These are phyloP conservation scores for Mustela nigripes DNA, from an alignment of 2,113 vertebrate genomes.

Conservation along the genomic window DNA sequence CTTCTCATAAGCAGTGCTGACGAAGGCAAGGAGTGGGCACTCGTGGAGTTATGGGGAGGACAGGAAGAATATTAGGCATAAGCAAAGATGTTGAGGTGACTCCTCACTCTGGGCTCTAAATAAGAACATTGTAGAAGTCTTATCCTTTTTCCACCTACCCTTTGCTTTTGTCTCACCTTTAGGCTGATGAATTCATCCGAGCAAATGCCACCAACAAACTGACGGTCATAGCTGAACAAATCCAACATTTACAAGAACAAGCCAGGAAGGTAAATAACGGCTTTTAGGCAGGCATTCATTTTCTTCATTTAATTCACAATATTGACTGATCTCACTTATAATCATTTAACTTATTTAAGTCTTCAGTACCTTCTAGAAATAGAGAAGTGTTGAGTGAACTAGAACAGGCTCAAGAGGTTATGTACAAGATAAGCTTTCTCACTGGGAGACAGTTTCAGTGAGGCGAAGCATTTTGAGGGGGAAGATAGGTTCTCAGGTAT, in stretches of 20 bases:
- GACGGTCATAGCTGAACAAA: slow-evolving; percentile 95
- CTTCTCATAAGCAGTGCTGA: not conserved
- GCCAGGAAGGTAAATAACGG: slow-evolving; percentile 92
- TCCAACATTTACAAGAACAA: slow-evolving; percentile 95
- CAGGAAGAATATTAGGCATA: not conserved
- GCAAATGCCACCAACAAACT: slow-evolving; percentile 95
- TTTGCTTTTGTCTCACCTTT: not conserved
- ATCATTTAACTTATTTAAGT: not conserved
- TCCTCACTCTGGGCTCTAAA: not conserved
- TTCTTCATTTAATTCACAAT: not conserved
- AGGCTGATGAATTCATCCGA: slow-evolving; percentile 95
- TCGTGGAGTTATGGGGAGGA: not conserved
- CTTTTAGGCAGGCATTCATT: not conserved
- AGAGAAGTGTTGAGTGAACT: not conserved
- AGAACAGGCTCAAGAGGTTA: not conserved
- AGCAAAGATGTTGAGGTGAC: not conserved
- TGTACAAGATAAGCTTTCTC: not conserved
- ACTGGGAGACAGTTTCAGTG: slow-evolving; percentile 11
- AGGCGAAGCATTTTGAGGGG: slow-evolving; percentile 17
- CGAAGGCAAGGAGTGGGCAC: not conserved
- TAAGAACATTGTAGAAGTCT: not conserved
- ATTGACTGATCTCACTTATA: not conserved
- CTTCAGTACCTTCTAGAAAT: not conserved
- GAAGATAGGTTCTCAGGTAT: not conserved
- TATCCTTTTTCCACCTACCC: not conserved